Conservation (phyloP, 2,888 invertebrate species). For the Lobophora halterata region DNA sequence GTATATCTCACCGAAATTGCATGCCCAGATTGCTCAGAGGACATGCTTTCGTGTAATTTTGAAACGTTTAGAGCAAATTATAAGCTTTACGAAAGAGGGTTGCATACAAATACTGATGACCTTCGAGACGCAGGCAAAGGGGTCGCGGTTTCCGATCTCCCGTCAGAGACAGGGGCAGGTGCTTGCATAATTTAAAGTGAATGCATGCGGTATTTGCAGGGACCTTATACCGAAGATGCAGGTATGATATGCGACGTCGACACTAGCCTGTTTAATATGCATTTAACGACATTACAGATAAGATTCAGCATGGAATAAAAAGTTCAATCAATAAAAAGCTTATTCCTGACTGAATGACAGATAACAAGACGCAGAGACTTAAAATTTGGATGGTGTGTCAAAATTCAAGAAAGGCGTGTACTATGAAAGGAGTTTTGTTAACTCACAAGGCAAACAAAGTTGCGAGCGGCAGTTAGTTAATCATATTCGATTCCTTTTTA, state of each 20-base stretch:
- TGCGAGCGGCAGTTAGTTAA: too few relatives aligned
- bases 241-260: conserved; percentile 7
- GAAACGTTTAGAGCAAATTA: conserved; percentile 16
- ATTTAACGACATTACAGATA: background rate
- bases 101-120: conserved; percentile 22
- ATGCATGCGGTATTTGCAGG: conserved; percentile 13
- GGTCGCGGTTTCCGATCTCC: conserved; percentile 24
- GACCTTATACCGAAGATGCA: conserved; percentile 11
- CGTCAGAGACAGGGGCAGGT: conserved; percentile 22
- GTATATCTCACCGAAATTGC: conserved; percentile 27
- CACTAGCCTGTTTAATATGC: background rate
- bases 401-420: too few relatives aligned
- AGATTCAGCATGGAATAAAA: too few relatives aligned
- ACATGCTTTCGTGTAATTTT: conserved; percentile 15
- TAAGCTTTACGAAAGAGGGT: conserved; percentile 17
- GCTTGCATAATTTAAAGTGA: conserved; percentile 23
- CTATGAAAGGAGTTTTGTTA: too few relatives aligned
- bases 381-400: too few relatives aligned
- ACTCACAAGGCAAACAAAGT: too few relatives aligned
- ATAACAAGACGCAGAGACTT: too few relatives aligned
- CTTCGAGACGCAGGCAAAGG: conserved; percentile 17
- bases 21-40: conserved; percentile 4
- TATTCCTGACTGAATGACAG: too few relatives aligned
- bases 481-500: too few relatives aligned
- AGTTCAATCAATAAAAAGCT: too few relatives aligned